Conservation (phyloP, 2,888 invertebrate genomes). For the Tuberolachnus salignus region DNA sequence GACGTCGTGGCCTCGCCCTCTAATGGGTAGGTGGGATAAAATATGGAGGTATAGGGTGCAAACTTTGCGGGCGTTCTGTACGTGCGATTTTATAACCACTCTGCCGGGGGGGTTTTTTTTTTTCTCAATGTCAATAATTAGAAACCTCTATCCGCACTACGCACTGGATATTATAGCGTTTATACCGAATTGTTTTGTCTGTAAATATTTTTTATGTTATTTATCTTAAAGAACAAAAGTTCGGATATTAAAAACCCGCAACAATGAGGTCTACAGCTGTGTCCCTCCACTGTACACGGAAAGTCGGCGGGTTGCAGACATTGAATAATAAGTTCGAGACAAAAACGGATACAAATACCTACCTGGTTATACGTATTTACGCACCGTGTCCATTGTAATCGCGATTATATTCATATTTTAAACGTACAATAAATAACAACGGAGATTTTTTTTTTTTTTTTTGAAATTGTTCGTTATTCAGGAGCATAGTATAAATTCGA, state of each 20-base stretch:
- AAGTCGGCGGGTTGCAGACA: too few species aligned
- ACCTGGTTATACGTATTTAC: too few species aligned
- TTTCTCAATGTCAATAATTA: slow-evolving; percentile 14
- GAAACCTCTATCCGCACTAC: not conserved
- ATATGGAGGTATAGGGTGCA: slow-evolving; percentile 31
- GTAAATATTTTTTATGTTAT: not conserved
- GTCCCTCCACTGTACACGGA: too few species aligned
- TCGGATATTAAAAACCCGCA: too few species aligned
- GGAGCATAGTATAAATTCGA: too few species aligned
- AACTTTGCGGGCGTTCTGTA: slow-evolving; percentile 32
- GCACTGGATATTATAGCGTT: not conserved
- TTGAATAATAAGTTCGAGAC: not conserved
- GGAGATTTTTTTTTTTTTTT: too few species aligned
- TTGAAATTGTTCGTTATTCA: too few species aligned
- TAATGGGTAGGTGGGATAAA: not conserved
- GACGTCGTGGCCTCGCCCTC: not conserved
- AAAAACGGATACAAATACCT: not conserved
- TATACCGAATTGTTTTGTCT: slow-evolving; percentile 10
- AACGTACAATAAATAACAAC: too few species aligned
- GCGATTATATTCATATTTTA: too few species aligned
- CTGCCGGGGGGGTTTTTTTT: not conserved
- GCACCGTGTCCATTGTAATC: too few species aligned
- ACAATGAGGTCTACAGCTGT: too few species aligned
- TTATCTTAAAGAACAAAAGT: not conserved
- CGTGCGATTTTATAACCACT: slow-evolving; percentile 31